Percentiles rank a stretch among this genome's conserved stretches.
Conservation (phyloP, 2,113 vertebrate genomes). For the Vulpes vulpes region DNA sequence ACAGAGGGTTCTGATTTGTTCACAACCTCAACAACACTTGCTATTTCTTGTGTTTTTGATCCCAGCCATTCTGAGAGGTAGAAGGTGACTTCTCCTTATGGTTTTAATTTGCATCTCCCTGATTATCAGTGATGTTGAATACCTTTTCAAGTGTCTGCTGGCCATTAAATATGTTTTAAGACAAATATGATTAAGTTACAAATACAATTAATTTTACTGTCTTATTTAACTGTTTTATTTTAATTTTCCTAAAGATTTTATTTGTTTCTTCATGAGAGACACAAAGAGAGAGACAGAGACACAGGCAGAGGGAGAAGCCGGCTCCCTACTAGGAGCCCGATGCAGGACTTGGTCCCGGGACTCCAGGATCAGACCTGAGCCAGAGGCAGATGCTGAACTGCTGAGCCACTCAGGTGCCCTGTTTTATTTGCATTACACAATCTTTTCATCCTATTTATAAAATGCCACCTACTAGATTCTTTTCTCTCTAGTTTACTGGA, state of each 20-base stretch:
- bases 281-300: too few species aligned
- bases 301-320: too few species aligned
- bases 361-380: too few species aligned
- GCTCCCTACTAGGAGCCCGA: too few species aligned
- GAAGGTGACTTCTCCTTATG: background rate
- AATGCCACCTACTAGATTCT: background rate
- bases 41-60: background rate
- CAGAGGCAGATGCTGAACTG: too few species aligned
- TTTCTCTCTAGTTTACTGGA: background rate
- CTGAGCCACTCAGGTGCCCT: background rate
- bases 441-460: background rate
- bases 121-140: background rate
- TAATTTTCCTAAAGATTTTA: too few species aligned
- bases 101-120: background rate
- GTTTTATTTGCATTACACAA: background rate
- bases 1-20: background rate
- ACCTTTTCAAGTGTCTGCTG: background rate
- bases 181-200: background rate
- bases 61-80: background rate
- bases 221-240: background rate
- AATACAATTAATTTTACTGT: background rate
- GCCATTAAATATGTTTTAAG: background rate
- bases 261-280: too few species aligned
- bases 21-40: background rate
- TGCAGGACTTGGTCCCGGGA: too few species aligned